Evolutionary conservation across 53 echinoderm and acorn worm genomes (phyloP), one percentile per base, ranked within the genome.

Genomic region (Astropecten irregularis): DNA sequence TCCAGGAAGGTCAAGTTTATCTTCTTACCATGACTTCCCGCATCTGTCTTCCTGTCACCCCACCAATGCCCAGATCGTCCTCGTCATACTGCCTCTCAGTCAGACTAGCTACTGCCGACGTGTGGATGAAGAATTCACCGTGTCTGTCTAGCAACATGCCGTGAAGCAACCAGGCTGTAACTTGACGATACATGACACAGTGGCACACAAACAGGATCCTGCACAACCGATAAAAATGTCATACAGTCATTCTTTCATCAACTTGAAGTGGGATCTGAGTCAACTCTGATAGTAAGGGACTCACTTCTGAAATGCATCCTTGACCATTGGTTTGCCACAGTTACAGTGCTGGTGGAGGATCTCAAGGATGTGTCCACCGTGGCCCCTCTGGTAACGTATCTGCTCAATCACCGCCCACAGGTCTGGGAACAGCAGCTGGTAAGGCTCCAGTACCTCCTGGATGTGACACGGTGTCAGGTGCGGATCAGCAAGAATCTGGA

Each of bases 131-230:
- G 85, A 96, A 96, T 64, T 96, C 97, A 39, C 69, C 64, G 66
- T 92, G 89, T 36, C 89, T 83, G 77, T 96, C 97, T 14, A 96
- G 83, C 29, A 96, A 73, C 76, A 93, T 83, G n/a, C 97, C 97
- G 66, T 94, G 92, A 5, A 96, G 89, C 14, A 94, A 74, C 97
- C 97, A 96, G 28, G 93, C 87, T 0, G 93, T 90, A 48, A 96
- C 84, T 53, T 96, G 97, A 64, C 91, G 87, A 48, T 89, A 96
- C 93, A 96, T 85, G 15, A 96, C 91, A 69, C 92, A 84, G 57
- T 94, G 93, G 60, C 97, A 96, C 19, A 88, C 87, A 71, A 85
- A 95, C 57, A 95, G 81, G 61, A 95, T 95, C 74, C 95, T 95
- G 59, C 15, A 29, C 3, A 37, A 21, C 35, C 18, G 42, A 11